phyloP scores from a whole-genome alignment of 1,140 invertebrate species.

The Choristoneura fumiferana region DNA sequence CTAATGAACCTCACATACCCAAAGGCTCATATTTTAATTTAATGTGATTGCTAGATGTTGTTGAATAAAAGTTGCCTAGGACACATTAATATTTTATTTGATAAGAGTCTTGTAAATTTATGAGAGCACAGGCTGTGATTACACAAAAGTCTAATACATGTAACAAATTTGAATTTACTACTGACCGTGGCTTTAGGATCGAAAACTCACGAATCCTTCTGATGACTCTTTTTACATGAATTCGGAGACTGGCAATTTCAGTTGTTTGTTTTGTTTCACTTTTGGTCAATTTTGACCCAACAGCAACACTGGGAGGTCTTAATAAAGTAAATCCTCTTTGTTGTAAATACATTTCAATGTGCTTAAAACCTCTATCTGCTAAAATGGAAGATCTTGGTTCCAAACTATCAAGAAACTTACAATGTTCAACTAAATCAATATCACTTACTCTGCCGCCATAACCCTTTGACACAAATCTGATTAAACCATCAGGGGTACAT shows the following conservation, averaged over 20 bases:
- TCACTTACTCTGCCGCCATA: conserved; percentile 21
- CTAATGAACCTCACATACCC: too few relatives aligned
- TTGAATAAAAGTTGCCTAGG: too few relatives aligned
- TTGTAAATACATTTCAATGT: conserved; percentile 10
- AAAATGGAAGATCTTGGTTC: conserved; percentile 7
- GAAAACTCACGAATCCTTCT: conserved; percentile 18
- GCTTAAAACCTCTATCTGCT: conserved; percentile 22
- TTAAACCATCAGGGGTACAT: background rate
- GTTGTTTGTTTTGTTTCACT: conserved; percentile 14
- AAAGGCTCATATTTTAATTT: too few relatives aligned
- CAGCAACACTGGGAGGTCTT: conserved; percentile 18
- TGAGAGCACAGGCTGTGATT: conserved; percentile 10
- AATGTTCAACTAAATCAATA: background rate
- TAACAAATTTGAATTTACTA: conserved; percentile 18
- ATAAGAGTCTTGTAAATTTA: conserved; percentile 22
- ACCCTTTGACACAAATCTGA: conserved; percentile 18
- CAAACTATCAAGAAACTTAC: conserved; percentile 20
- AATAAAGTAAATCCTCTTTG: conserved; percentile 18
- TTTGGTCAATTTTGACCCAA: conserved; percentile 13
- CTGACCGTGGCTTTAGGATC: conserved; percentile 13
- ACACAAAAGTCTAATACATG: conserved; percentile 6
- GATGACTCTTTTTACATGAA: conserved; percentile 19
- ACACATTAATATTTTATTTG: too few relatives aligned
- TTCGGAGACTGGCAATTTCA: conserved; percentile 20
- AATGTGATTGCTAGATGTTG: too few relatives aligned